These are phyloP conservation scores for Brachionichthys hirsutus DNA, from an alignment of 2,113 vertebrate genomes.

Conservation along the genomic window DNA sequence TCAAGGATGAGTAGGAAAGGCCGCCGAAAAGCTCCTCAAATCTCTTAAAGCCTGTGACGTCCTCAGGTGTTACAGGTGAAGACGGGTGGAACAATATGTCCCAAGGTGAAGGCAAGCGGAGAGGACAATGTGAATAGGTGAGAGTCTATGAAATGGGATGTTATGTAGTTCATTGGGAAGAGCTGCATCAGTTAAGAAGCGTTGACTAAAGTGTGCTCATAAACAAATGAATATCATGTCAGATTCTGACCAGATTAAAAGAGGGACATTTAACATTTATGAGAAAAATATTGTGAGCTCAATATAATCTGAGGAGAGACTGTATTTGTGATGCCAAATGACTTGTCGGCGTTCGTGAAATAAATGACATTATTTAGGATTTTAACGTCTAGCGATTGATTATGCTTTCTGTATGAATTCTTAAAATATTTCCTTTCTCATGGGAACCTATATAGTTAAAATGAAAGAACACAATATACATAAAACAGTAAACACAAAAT, in stretches of 20 bases:
- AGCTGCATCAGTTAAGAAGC: slow-evolving; percentile 56
- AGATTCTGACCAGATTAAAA: slow-evolving; percentile 60
- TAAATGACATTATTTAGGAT: slow-evolving; percentile 72
- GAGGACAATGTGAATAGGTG: slow-evolving; percentile 40
- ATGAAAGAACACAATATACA: too few relatives aligned
- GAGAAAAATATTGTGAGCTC: slow-evolving; percentile 64
- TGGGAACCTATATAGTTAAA: slow-evolving; percentile 29
- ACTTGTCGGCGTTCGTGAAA: slow-evolving; percentile 74
- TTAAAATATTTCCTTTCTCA: slow-evolving; percentile 19
- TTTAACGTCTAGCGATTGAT: slow-evolving; percentile 56
- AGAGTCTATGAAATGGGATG: slow-evolving; percentile 44
- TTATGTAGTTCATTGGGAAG: slow-evolving; percentile 69
- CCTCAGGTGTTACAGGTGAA: slow-evolving; percentile 69
- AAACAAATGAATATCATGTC: slow-evolving; percentile 51
- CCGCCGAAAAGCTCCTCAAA: slow-evolving; percentile 47
- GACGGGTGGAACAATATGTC: slow-evolving; percentile 49
- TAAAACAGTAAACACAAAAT: too few relatives aligned
- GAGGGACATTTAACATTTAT: slow-evolving; percentile 73
- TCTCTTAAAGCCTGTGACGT: slow-evolving; percentile 61
- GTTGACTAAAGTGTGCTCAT: slow-evolving; percentile 57
- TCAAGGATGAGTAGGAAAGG: slow-evolving; percentile 57
- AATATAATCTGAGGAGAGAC: slow-evolving; percentile 61
- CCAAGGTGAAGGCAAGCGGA: slow-evolving; percentile 58
- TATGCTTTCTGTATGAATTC: slow-evolving; percentile 22
- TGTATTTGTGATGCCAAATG: slow-evolving; percentile 77